phyloP scores from a whole-genome alignment of 2,888 invertebrate genomes.

The Charanyca ferruginea region DNA sequence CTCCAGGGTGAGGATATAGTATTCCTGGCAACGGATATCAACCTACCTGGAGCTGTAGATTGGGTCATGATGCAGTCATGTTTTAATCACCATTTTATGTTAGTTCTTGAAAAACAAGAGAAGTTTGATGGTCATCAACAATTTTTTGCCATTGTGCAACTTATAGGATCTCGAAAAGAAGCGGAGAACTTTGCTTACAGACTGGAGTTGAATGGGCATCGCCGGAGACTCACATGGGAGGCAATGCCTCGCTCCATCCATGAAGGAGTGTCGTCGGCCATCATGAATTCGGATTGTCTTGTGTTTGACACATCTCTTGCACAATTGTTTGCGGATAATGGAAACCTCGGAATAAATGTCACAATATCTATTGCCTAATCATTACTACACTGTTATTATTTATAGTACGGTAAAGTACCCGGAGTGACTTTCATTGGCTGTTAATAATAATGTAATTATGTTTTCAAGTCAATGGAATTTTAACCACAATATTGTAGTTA shows the following conservation, averaged over 20 bases:
- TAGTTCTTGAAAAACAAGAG: slow-evolving; percentile 99
- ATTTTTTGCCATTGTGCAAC: slow-evolving; percentile 99
- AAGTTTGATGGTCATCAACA: slow-evolving; percentile 99
- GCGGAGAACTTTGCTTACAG: slow-evolving; percentile 99
- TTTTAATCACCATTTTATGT: slow-evolving; percentile 99
- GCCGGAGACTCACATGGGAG: slow-evolving; percentile 99
- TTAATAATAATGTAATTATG: slow-evolving; percentile 71
- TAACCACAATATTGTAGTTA: slow-evolving; percentile 50
- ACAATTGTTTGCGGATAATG: slow-evolving; percentile 99
- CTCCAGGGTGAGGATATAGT: slow-evolving; percentile 99
- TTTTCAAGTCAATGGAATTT: slow-evolving; percentile 71
- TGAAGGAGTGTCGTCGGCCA: slow-evolving; percentile 99
- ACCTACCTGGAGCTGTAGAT: slow-evolving; percentile 99
- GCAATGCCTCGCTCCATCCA: slow-evolving; percentile 99
- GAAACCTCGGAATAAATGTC: slow-evolving; percentile 99
- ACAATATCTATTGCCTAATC: slow-evolving; percentile 98
- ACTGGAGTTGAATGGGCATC: slow-evolving; percentile 98
- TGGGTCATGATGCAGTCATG: slow-evolving; percentile 99
- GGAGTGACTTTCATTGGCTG: slow-evolving; percentile 71
- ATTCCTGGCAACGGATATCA: slow-evolving; percentile 99
- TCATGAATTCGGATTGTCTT: slow-evolving; percentile 99
- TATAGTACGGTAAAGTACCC: slow-evolving; percentile 53
- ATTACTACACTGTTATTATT: slow-evolving; percentile 68
- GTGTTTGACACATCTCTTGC: slow-evolving; percentile 99
- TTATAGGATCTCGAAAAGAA: slow-evolving; percentile 99